Base-by-base conservation (phyloP, 2,113 vertebrate species). In the Hylia prasina region DNA sequence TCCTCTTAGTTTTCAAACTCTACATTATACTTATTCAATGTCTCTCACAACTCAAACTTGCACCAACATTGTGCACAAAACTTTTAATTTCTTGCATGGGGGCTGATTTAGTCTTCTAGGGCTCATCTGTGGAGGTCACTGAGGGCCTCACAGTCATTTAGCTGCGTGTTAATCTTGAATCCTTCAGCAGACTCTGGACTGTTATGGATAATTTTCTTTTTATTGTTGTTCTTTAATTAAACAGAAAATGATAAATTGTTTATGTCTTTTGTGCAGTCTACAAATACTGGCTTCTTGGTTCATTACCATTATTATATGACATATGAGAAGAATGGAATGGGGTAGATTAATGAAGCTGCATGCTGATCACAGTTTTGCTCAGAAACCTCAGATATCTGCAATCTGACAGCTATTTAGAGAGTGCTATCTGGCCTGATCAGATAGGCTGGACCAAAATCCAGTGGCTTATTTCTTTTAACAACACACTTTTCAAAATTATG, bases 171-270 rank as follows among this genome's bases (percentile, higher is more conserved):
- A 91, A 78, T 96, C 84, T 68, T 65, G 79, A 94, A 80, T 87
- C 81, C 90, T 95, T 80, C 89, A 79, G 51, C 77, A 96, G 84
- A 40, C 31, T 87, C 81, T 47, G n/a, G n/a, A 39, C 65, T 4
- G 23, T 78, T 95, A 65, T 10, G 78, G 85, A 86, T 95, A 95
- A 96, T 96, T 97, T 93, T 97, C 68, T 75, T 96, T 94, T 96
- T 95, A 97, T 96, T 96, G 92, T 97, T 95, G 76, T 90, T 88
- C 94, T 97, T 95, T 96, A 96, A 92, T 95, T 96, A 97, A 97
- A 97, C 73, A 91, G 94, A 96, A 94, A 90, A 93, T 97, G 97
- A 98, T 95, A 91, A 97, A 97, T 96, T 94, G 96, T 95, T 95
- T 97, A 65, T 93, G 96, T 96, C 96, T 96, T 33, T 78, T 89